Percentiles rank a stretch among this genome's conserved stretches.
Conservation (phyloP, 2,797 vertebrate species). For the Fistularia commersonii region DNA sequence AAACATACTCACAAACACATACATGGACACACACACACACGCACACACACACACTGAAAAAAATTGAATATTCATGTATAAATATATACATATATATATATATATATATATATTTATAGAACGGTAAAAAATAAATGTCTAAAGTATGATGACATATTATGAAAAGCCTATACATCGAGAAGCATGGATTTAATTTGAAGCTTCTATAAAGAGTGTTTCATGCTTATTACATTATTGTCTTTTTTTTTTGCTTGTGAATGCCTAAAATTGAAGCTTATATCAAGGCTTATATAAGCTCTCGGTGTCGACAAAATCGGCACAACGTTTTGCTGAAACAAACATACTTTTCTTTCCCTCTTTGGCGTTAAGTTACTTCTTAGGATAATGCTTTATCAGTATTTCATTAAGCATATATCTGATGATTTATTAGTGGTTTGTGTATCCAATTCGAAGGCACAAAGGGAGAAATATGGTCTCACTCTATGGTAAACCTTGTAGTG, state of each 20-base stretch:
- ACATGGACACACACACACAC: no score
- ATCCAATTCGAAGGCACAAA: constrained; percentile 54
- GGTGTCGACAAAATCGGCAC: constrained; percentile 68
- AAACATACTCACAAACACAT: no score
- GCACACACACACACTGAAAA: no score
- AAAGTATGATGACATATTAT: no score
- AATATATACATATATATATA: no score
- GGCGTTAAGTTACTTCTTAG: constrained; percentile 16
- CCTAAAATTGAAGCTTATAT: no score
- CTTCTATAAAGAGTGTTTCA: no score
- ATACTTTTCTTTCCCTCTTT: constrained; percentile 3
- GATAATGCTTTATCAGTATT: constrained; percentile 24
- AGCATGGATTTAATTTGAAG: no score
- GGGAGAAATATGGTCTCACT: constrained; percentile 55
- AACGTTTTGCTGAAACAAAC: constrained; percentile 35
- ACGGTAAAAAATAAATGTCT: no score
- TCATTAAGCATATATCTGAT: constrained; percentile 12
- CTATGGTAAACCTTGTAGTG: constrained; percentile 68
- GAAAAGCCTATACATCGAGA: no score
- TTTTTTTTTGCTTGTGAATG: constrained; percentile 19
- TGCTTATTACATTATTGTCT: constrained; percentile 5
- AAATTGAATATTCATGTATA: no score
- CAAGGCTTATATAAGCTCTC: constrained; percentile 16
- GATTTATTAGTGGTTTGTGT: constrained; percentile 33
- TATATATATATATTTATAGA: no score